phyloP scores from a whole-genome alignment of 1,140 invertebrate genomes.

The Schlechtendalia chinensis region DNA sequence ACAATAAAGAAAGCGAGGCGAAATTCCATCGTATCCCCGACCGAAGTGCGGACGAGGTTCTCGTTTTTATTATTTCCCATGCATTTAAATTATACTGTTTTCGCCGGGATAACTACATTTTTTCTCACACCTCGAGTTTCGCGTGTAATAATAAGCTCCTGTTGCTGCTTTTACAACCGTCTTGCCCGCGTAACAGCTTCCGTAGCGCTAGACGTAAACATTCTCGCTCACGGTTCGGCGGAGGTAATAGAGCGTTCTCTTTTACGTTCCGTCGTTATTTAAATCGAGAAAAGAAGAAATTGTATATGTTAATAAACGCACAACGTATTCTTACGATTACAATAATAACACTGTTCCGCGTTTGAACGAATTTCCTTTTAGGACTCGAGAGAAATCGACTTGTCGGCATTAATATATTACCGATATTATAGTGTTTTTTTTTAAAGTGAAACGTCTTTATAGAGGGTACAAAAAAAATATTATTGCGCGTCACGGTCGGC shows the following conservation, averaged over 20 bases:
- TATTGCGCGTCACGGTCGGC: no score
- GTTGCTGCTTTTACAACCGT: conserved; percentile 5
- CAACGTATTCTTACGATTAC: no score
- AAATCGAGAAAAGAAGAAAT: not conserved
- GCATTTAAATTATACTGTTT: conserved; percentile 48
- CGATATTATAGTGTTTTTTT: no score
- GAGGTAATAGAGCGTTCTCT: not conserved
- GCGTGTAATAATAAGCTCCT: conserved; percentile 19
- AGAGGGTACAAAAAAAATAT: no score
- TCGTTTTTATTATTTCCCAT: conserved; percentile 44
- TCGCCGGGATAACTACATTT: conserved; percentile 38
- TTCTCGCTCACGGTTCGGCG: not conserved
- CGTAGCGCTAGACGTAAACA: conserved; percentile 5
- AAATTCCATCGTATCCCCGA: conserved; percentile 25
- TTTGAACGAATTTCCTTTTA: not conserved
- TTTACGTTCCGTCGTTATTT: not conserved
- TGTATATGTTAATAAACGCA: not conserved
- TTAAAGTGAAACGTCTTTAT: no score
- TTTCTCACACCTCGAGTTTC: conserved; percentile 13
- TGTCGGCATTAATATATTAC: conserved; percentile 4
- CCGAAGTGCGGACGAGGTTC: not conserved
- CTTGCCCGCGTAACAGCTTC: not conserved
- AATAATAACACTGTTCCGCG: not conserved
- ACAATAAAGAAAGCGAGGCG: conserved; percentile 12
- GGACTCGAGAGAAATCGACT: not conserved